Evolutionary conservation across 2,113 vertebrate genomes (phyloP), one percentile per base, ranked within the genome.

Genomic region (Apistogramma diplotaenia): DNA sequence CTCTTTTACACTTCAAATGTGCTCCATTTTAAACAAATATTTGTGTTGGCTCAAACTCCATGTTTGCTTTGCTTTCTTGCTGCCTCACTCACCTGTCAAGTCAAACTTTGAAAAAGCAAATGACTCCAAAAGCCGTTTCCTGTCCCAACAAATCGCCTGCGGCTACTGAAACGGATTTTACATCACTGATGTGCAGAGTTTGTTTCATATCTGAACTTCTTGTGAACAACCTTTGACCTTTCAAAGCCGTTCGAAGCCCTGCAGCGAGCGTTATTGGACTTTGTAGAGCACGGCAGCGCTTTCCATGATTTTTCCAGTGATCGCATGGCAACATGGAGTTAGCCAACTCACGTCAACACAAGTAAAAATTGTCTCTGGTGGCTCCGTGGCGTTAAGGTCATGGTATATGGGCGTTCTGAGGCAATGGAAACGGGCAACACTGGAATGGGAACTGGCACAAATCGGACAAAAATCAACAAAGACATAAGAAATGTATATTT

Each of bases 281-380:
- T 33, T 43, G 67, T 6, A 18, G 15, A 61, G 73, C 57, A 33
- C 57, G 43, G 40, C 21, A 29, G 43, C 1, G 12, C 75, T 51
- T 85, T 82, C 88, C 84, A 82, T 85, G 82, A 23, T 79, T 92
- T 89, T 88, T 90, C 91, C 91, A 88, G 3, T 88, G 91, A 93
- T 91, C n/a, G 21, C 91, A 89, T 78, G 27, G 60, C 72, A 65
- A 60, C 43, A 18, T 11, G 19, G 13, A 55, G 35, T 61, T 29
- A 1, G 91, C 90, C 92, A 91, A 84, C 70, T 83, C 88, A 88
- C 85, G 87, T 91, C 92, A 92, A 82, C 90, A 76, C 49, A 25
- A 87, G 90, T 87, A 74, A 85, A 89, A 91, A 58, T 12, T 60
- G 79, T 84, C 90, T 89, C 90, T 85, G 78, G 88, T 88, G 91